Evolutionary conservation across 2,888 invertebrate genomes (phyloP).

Genomic region (Oligia strigilis): DNA sequence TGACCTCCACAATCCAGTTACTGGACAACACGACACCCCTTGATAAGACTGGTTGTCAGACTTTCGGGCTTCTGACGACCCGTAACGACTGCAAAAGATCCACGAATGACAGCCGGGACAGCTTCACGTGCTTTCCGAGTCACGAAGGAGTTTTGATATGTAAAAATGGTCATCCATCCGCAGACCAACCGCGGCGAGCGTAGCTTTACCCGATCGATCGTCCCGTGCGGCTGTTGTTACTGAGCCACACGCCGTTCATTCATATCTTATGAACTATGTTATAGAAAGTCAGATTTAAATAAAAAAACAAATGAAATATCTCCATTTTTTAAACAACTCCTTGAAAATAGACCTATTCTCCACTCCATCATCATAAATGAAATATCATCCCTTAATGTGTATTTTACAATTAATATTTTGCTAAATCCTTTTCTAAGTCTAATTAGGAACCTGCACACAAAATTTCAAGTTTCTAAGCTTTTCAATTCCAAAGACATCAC

Average conservation of each 20-base stretch:
- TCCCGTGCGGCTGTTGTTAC: neutral
- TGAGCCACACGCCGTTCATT: neutral
- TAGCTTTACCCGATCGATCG: neutral
- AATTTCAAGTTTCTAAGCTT: neutral
- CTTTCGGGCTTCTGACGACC: neutral
- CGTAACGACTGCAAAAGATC: neutral
- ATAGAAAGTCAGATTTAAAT: neutral
- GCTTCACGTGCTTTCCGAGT: no score
- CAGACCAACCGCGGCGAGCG: neutral
- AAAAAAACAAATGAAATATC: neutral
- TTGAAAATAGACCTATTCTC: neutral
- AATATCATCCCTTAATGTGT: neutral
- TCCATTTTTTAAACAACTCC: neutral
- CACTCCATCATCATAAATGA: neutral
- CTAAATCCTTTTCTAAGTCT: neutral
- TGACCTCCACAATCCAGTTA: neutral
- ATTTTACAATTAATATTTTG: neutral
- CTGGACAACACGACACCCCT: neutral
- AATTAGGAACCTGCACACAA: fast-evolving
- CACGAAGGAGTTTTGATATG: neutral
- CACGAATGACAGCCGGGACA: neutral
- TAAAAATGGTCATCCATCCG: neutral
- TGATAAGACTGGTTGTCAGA: neutral
- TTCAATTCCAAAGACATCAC: neutral
- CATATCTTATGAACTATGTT: neutral